Percentiles rank a stretch among this genome's conserved stretches.
phyloP scores from a whole-genome alignment of 2,797 vertebrate genomes.

The Parauchenoglanis ngamensis region DNA sequence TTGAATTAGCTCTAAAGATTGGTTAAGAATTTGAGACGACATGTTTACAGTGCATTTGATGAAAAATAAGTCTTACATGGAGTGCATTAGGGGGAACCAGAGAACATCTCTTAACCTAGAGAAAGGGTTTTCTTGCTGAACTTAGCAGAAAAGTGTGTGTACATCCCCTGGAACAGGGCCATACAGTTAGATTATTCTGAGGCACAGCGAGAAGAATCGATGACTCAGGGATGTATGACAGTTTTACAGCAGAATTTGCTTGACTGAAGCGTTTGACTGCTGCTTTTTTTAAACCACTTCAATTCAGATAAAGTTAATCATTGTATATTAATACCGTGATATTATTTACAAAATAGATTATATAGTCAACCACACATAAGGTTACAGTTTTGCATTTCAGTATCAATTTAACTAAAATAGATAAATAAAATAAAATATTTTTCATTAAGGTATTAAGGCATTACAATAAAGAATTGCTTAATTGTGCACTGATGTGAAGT shows the following conservation, averaged over 20 bases:
- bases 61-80: neutral
- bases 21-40: neutral
- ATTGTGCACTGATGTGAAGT: neutral
- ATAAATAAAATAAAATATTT: neutral
- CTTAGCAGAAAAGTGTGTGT: slow-evolving; percentile 40
- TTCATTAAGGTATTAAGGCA: neutral
- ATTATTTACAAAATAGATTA: neutral
- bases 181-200: slow-evolving; percentile 8
- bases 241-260: neutral
- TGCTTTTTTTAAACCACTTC: neutral
- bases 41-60: neutral
- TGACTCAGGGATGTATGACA: slow-evolving; percentile 31
- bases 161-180: slow-evolving; percentile 17
- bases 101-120: slow-evolving; percentile 1
- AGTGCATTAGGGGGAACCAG: neutral
- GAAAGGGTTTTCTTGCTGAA: slow-evolving; percentile 35
- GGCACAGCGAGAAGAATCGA: slow-evolving; percentile 31
- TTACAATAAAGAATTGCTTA: neutral
- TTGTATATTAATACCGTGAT: neutral
- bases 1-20: neutral
- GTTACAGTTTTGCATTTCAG: neutral
- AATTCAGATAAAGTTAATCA: neutral
- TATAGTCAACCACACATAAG: neutral
- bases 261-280: neutral
- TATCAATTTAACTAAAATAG: neutral